These are phyloP conservation scores for Platycheirus albimanus DNA, from an alignment of 2,888 invertebrate genomes.

Conservation along the genomic window DNA sequence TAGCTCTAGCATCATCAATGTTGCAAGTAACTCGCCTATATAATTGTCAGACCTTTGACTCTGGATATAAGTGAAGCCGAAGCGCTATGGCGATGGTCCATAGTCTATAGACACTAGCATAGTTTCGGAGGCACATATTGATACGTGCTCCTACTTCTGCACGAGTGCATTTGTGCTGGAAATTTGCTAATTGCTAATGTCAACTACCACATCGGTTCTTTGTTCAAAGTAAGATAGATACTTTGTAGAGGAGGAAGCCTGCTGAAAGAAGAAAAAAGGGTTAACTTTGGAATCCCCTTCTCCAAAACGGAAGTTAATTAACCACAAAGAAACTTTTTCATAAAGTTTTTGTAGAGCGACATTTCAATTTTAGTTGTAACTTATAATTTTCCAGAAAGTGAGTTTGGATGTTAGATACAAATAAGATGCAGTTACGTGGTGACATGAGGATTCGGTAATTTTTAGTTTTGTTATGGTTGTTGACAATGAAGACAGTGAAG, in stretches of 20 bases:
- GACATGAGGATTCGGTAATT: not conserved
- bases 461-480: no score
- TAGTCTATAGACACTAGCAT: slow-evolving; percentile 41
- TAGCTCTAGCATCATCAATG: slow-evolving; percentile 1
- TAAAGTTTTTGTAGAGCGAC: not conserved
- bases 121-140: slow-evolving; percentile 16
- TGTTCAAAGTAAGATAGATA: not conserved
- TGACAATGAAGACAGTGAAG: not conserved
- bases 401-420: slow-evolving; percentile 25
- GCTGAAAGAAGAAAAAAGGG: slow-evolving; percentile 22
- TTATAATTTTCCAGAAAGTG: slow-evolving; percentile 12
- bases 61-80: not conserved
- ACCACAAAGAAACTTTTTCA: slow-evolving; percentile 20
- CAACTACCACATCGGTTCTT: slow-evolving; percentile 16
- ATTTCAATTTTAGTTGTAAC: slow-evolving; percentile 19
- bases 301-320: slow-evolving; percentile 47
- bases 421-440: slow-evolving; percentile 30
- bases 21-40: slow-evolving; percentile 50
- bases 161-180: slow-evolving; percentile 16
- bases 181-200: slow-evolving; percentile 61
- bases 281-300: slow-evolving; percentile 3
- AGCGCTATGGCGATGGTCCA: slow-evolving; percentile 10
- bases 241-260: not conserved
- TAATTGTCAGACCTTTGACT: slow-evolving; percentile 65
- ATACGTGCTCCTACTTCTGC: slow-evolving; percentile 44